These are phyloP conservation scores for Drosophila busckii DNA, from an alignment of 1,140 invertebrate genomes.

Conservation along the genomic window DNA sequence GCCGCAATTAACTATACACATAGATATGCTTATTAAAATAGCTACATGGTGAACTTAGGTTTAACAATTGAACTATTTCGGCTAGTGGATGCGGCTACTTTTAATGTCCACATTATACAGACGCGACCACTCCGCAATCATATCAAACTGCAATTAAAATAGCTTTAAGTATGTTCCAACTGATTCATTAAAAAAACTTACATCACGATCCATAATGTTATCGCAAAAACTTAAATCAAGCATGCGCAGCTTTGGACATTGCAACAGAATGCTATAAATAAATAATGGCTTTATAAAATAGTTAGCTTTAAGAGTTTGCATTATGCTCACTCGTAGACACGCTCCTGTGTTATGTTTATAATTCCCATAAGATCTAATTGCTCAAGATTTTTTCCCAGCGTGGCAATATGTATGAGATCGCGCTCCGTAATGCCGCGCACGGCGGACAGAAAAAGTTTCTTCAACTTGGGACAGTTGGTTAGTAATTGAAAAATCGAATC, in stretches of 20 bases:
- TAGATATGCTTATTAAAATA: conserved; percentile 16
- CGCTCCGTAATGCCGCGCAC: conserved; percentile 88
- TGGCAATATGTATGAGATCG: conserved; percentile 86
- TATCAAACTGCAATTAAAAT: conserved; percentile 28
- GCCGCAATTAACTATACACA: too few relatives aligned
- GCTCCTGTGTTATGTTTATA: conserved; percentile 85
- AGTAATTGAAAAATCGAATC: conserved; percentile 80
- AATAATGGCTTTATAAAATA: conserved; percentile 3
- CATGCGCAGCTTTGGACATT: conserved; percentile 85
- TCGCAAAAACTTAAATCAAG: conserved; percentile 93
- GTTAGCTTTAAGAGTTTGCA: not conserved
- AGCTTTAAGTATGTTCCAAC: not conserved
- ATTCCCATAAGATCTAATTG: conserved; percentile 92
- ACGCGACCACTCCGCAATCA: conserved; percentile 63
- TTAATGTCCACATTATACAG: conserved; percentile 73
- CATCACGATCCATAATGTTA: conserved; percentile 85
- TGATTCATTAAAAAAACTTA: conserved; percentile 71
- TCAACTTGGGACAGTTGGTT: conserved; percentile 83
- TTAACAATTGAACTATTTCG: conserved; percentile 23
- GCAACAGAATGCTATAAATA: conserved; percentile 81
- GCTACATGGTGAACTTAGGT: conserved; percentile 2
- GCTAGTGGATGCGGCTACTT: conserved; percentile 47
- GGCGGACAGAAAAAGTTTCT: conserved; percentile 88
- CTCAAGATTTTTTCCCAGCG: conserved; percentile 83
- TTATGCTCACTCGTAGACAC: conserved; percentile 82